Evolutionary conservation across 1,140 invertebrate genomes (phyloP), one percentile per base, ranked within the genome.

Genomic region (Proctacanthus coquilletti): DNA sequence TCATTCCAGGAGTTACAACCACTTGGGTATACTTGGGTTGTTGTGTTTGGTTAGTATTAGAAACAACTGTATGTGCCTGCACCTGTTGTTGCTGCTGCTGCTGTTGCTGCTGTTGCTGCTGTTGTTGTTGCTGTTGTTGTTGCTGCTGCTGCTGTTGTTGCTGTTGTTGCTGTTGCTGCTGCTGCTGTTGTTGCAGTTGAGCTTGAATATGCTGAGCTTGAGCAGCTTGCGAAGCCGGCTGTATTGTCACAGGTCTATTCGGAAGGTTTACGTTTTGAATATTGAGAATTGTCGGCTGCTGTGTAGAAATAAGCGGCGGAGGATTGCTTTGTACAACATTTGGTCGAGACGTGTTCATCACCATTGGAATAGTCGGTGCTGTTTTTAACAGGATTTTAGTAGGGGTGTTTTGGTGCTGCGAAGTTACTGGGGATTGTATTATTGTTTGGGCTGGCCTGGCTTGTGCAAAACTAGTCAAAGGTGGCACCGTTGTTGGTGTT

Each of bases 241-340:
- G 56, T 34, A 56, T 59, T n/a, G 53, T 59, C 2, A 59, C 50
- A 14, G 55, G 51, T 3, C 56, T 41, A 41, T 56, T 55, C 0
- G 56, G 54, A 25, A 59, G 25, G 29, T 59, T 52, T 11, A 60
- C 56, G 36, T 59, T 60, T 30, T 59, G 56, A 34, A 60, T 60
- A 34, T 60, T 60, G 8, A 60, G 42, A 5, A 57, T 23, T 17
- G 47, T 45, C 30, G 44, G 44, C 21, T 45, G 46, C 30, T 40
- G 32, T 1, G 41, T 42, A 2, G 41, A 33, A 13, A 42, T 39
- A 5, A 42, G 18, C 11, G 41, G 41, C n/a, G 41, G 41, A 20
- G 36, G 34, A 10, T 35, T 35, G 20, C 20, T 37, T 39, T 42
- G 41, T 21, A 42, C 19, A 10, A 29, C 20, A 19, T 33, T 32